Conservation (phyloP, 2,113 vertebrate species). For the Bufo gargarizans region DNA sequence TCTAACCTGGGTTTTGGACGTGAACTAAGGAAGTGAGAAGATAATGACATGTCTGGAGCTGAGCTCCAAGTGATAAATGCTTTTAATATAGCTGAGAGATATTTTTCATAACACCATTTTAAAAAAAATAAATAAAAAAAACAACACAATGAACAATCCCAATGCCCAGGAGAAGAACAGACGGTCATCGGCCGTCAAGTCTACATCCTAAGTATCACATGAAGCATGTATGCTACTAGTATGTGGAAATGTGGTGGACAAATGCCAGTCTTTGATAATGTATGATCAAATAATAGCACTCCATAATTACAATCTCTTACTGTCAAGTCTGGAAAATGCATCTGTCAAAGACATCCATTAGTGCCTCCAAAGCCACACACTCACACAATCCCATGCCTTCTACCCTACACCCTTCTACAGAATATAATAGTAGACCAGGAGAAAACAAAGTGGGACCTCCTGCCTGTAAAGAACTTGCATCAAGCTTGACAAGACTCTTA, state of each 20-base stretch:
- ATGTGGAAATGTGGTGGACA: background rate
- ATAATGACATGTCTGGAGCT: constrained; percentile 17
- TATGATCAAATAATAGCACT: constrained; percentile 26
- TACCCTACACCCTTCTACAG: background rate
- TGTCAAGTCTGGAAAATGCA: constrained; percentile 21
- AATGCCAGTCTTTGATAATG: background rate
- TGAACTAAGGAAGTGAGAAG: background rate
- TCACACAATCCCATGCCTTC: background rate
- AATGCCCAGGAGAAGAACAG: constrained; percentile 22
- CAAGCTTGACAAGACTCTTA: background rate
- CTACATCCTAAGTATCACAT: background rate
- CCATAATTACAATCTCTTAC: constrained; percentile 7
- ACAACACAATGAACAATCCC: constrained; percentile 3
- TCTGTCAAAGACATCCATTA: background rate
- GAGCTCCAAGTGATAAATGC: constrained; percentile 43
- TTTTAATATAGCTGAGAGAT: constrained; percentile 50
- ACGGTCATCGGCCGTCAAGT: background rate
- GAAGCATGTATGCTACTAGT: background rate
- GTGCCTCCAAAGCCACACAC: background rate
- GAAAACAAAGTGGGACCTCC: background rate
- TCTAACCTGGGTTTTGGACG: background rate
- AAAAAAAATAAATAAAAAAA: background rate
- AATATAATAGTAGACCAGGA: background rate
- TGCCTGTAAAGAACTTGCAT: background rate
- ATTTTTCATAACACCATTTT: constrained; percentile 31